Base-by-base conservation (phyloP, 2,113 vertebrate species). In the Vanacampus margaritifer region DNA sequence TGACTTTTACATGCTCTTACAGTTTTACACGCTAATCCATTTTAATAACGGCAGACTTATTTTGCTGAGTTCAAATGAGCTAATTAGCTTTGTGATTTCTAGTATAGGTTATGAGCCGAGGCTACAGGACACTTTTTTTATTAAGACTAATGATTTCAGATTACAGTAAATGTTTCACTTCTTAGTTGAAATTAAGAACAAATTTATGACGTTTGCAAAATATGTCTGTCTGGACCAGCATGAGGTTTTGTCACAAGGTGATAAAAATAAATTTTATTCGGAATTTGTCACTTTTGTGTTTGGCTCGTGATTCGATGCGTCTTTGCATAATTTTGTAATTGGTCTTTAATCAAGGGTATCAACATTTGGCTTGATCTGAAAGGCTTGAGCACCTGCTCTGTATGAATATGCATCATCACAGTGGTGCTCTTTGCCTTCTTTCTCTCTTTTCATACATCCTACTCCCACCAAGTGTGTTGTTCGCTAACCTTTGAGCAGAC, bases 371-470 rank as follows among this genome's bases (percentile, higher is more conserved):
- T 3, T 41, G 64, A 54, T 75, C 81, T 84, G 87, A 80, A 86
- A 74, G 67, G 43, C 57, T 45, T 13, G 39, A 73, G 80, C 91
- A 89, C 86, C 90, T 92, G 91, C 87, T 84, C 82, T 85, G 80
- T 77, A 81, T 93, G 91, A 94, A 92, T 94, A 92, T 92, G 86
- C 86, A 85, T 89, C 86, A 85, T 89, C 73, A 73, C 82, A 26
- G 72, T 67, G 60, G 37, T 19, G 71, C 43, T 21, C 45, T 67
- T 66, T 1, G 60, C 53, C n/a, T 69, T 35, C 57, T 67, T 66
- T 69, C 56, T 13, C 65, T 82, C 66, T 45, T 73, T 81, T 80
- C 78, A 67, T 57, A 45, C 51, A 8, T 37, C 53, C 1, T 43
- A n/a, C 26, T 65, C 46, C 36, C 65, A 69, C 56, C 12, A n/a